Evolutionary conservation across 2,113 vertebrate species (phyloP).

Genomic region (Bagarius yarrelli): DNA sequence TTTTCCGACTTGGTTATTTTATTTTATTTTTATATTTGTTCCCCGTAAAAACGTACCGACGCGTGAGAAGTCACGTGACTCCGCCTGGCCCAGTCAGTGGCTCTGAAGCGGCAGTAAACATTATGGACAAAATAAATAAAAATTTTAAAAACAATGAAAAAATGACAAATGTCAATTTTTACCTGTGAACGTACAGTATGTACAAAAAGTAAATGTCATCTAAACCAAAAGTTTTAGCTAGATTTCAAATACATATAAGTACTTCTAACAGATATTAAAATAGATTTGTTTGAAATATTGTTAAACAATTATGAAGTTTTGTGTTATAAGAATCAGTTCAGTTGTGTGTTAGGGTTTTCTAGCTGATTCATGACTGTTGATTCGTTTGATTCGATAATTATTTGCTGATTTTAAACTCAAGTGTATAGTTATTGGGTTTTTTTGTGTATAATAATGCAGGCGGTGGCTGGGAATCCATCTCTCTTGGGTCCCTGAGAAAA

Average conservation of each 20-base stretch:
- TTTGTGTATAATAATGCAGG: not conserved
- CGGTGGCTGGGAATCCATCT: not conserved
- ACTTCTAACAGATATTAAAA: not conserved
- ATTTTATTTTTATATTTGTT: too few species aligned
- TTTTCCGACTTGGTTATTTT: too few species aligned
- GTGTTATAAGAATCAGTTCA: not conserved
- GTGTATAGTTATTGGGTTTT: not conserved
- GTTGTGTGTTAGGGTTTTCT: not conserved
- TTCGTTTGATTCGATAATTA: too few species aligned
- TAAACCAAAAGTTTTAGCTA: not conserved
- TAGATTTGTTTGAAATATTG: not conserved
- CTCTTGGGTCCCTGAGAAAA: constrained; percentile 29
- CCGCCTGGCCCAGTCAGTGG: too few species aligned
- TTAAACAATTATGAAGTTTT: not conserved
- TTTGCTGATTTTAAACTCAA: not conserved
- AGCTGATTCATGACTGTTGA: too few species aligned
- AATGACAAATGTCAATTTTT: too few species aligned
- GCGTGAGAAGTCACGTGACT: too few species aligned
- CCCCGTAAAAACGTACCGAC: too few species aligned
- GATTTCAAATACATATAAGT: not conserved
- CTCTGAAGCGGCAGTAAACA: too few species aligned
- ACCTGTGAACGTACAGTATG: too few species aligned
- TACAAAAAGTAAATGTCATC: not conserved
- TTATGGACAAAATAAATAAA: too few species aligned
- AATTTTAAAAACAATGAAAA: too few species aligned